These are phyloP conservation scores for Paramuricea clavata DNA, from an alignment of 92 coral and sea anemone genomes.

Conservation along the genomic window DNA sequence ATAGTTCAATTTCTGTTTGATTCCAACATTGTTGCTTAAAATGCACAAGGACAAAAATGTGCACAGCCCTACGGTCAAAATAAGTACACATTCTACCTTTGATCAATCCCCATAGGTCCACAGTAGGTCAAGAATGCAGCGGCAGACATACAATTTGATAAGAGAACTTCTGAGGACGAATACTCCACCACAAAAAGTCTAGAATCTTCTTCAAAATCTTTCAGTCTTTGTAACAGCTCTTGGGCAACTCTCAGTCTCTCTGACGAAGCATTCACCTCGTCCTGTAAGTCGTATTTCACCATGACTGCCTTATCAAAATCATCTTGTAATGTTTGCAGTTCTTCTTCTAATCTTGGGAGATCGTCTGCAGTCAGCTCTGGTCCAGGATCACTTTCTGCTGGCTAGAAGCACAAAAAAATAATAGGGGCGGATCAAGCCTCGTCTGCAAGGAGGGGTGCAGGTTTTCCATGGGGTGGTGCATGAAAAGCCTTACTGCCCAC, in stretches of 20 bases:
- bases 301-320: conserved; percentile 96
- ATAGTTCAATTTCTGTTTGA: too few relatives aligned
- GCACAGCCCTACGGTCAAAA: too few relatives aligned
- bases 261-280: conserved; percentile 89
- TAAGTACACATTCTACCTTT: conserved; percentile 65
- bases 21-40: too few relatives aligned
- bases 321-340: conserved; percentile 76
- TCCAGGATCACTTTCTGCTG: conserved; percentile 74
- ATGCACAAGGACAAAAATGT: too few relatives aligned
- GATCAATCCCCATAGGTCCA: conserved; percentile 97
- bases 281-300: conserved; percentile 84
- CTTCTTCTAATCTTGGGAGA: conserved; percentile 86
- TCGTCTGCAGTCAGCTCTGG: conserved; percentile 88
- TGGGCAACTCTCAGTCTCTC: conserved; percentile 95
- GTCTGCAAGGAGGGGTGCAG: too few relatives aligned
- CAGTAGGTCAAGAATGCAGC: conserved; percentile 97
- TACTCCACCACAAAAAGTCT: conserved; percentile 88
- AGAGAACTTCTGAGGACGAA: conserved; percentile 91
- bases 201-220: conserved; percentile 84
- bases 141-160: conserved; percentile 94
- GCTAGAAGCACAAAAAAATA: conserved; percentile 14
- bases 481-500: too few relatives aligned
- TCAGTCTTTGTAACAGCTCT: conserved; percentile 80
- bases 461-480: too few relatives aligned
- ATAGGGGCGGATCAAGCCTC: neutral